These are phyloP conservation scores for Brachionichthys hirsutus DNA, from an alignment of 2,113 vertebrate species.

Conservation along the genomic window DNA sequence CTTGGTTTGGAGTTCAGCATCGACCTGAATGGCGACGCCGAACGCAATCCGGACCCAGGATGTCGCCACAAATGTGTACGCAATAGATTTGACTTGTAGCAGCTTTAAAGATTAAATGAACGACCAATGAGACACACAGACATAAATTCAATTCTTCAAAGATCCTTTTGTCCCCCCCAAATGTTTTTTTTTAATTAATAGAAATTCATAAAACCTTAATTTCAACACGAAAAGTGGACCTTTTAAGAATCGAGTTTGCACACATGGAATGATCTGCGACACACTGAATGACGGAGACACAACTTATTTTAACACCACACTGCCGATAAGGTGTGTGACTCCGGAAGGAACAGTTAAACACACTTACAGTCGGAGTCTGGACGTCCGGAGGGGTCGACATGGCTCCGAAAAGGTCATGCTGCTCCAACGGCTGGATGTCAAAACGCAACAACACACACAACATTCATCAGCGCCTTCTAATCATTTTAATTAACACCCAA, in stretches of 20 bases:
- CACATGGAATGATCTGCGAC: constrained; percentile 27
- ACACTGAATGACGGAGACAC: not conserved
- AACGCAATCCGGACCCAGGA: constrained; percentile 4
- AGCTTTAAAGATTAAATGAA: constrained; percentile 52
- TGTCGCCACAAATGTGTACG: not conserved
- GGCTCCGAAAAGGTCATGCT: constrained; percentile 92
- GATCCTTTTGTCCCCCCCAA: not conserved
- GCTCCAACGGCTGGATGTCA: constrained; percentile 84
- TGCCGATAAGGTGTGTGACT: too few species aligned
- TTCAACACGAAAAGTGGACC: not conserved
- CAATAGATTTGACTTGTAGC: constrained; percentile 31
- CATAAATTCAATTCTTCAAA: constrained; percentile 50
- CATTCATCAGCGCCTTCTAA: constrained; percentile 24
- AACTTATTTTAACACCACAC: too few species aligned
- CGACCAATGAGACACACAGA: constrained; percentile 32
- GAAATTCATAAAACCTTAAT: too few species aligned
- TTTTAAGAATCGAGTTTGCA: constrained; percentile 55
- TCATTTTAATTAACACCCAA: not conserved
- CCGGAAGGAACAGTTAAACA: too few species aligned
- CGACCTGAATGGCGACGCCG: not conserved
- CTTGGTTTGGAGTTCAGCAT: too few species aligned
- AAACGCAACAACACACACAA: constrained; percentile 25
- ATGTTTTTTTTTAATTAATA: too few species aligned
- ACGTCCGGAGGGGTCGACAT: constrained; percentile 96
- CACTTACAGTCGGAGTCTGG: constrained; percentile 87